phyloP scores from a whole-genome alignment of 2,888 invertebrate genomes.

The Heteromyza rotundicornis region DNA sequence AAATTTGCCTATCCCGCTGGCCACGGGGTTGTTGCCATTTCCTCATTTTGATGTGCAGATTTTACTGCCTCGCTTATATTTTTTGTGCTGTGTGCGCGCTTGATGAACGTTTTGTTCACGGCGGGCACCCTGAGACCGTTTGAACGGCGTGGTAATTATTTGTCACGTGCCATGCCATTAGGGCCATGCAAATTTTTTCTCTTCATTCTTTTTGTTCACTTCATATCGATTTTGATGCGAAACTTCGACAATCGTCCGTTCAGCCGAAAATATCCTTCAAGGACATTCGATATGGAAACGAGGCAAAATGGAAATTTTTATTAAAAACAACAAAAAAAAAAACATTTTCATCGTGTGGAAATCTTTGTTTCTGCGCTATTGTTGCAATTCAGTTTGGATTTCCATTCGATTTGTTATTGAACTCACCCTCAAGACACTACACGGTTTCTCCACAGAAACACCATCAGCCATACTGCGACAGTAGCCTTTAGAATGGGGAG shows the following conservation, averaged over 20 bases:
- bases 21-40: background rate
- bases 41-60: background rate
- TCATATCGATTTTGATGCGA: slow-evolving; percentile 29
- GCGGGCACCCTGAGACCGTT: background rate
- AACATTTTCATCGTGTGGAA: background rate
- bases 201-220: too few relatives aligned
- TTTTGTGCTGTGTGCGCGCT: too few relatives aligned
- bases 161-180: slow-evolving; percentile 51
- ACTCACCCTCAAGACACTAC: too few relatives aligned
- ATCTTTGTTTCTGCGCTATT: background rate
- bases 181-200: slow-evolving; percentile 51
- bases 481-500: slow-evolving; percentile 7
- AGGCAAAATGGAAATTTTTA: background rate
- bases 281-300: slow-evolving; percentile 45
- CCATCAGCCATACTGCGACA: background rate
- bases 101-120: too few relatives aligned
- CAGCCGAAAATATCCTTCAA: slow-evolving; percentile 20
- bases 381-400: too few relatives aligned
- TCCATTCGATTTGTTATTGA: too few relatives aligned
- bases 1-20: background rate
- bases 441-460: too few relatives aligned
- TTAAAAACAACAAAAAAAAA: background rate
- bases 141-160: slow-evolving; percentile 43
- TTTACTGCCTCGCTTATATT: background rate
- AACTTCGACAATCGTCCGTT: too few relatives aligned